Evolutionary conservation across 2,888 invertebrate species (phyloP).

Genomic region (Pocota personata): DNA sequence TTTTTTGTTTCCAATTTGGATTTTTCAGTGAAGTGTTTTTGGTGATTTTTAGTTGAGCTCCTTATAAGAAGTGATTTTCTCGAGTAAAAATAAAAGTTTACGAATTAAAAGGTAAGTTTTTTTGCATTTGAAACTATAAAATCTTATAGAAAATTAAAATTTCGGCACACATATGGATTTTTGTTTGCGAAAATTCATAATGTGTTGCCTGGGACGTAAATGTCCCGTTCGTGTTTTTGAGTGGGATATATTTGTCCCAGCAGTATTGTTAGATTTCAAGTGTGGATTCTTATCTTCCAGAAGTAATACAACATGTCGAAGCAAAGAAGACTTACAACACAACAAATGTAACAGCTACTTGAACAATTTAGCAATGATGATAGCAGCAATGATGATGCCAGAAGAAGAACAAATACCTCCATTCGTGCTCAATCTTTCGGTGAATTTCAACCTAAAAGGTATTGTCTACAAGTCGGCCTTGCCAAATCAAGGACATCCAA

Average conservation of each 20-base stretch:
- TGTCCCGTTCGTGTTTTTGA: constrained; percentile 4
- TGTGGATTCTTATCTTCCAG: neutral
- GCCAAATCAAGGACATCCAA: constrained; percentile 2
- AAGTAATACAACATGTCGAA: neutral
- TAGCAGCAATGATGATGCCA: too few relatives aligned
- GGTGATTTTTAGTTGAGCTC: neutral
- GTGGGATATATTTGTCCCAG: constrained; percentile 10
- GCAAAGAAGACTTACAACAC: neutral
- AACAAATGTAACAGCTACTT: neutral
- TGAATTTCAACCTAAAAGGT: neutral
- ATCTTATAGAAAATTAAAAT: neutral
- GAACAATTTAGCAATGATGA: neutral
- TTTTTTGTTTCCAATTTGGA: neutral
- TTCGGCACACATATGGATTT: neutral
- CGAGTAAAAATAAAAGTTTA: neutral
- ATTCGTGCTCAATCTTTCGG: neutral
- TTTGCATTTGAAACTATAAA: neutral
- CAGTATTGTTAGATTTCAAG: neutral
- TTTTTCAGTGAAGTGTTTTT: neutral
- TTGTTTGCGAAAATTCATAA: neutral
- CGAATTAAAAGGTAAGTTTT: neutral
- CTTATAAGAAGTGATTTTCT: neutral
- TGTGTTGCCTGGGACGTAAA: constrained; percentile 1
- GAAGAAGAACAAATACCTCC: too few relatives aligned
- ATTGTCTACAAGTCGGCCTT: neutral